phyloP scores from a whole-genome alignment of 2,888 invertebrate species.

The Cryptosula pallasiana region DNA sequence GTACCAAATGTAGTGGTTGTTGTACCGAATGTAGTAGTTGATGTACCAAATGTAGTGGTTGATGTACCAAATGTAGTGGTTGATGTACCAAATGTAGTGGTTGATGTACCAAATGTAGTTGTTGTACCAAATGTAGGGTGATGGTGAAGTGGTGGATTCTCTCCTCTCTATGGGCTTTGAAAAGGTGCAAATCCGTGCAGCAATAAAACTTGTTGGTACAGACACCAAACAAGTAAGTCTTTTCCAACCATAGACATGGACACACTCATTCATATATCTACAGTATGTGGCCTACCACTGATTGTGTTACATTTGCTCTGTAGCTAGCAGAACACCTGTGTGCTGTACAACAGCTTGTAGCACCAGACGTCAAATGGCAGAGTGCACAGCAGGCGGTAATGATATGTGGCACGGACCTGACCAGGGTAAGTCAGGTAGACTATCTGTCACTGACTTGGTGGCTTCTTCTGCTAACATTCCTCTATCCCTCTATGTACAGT shows the following conservation, averaged over 20 bases:
- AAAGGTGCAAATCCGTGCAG: not conserved
- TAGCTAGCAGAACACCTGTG: conserved; percentile 15
- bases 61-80: too few relatives aligned
- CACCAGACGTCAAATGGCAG: conserved; percentile 5
- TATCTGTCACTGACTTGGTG: too few relatives aligned
- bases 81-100: too few relatives aligned
- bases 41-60: too few relatives aligned
- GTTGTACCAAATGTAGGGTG: too few relatives aligned
- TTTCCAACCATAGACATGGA: not conserved
- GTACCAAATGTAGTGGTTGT: too few relatives aligned
- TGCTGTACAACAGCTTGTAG: not conserved
- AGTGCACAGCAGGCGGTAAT: conserved; percentile 7
- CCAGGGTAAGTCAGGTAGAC: not conserved
- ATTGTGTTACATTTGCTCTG: too few relatives aligned
- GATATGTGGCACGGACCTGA: not conserved
- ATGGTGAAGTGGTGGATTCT: not conserved
- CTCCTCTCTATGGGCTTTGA: conserved; percentile 19
- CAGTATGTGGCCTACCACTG: too few relatives aligned
- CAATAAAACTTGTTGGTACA: not conserved
- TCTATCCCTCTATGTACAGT: too few relatives aligned
- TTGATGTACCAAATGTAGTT: too few relatives aligned
- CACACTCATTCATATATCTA: not conserved
- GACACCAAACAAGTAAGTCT: conserved; percentile 7
- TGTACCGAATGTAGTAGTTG: too few relatives aligned
- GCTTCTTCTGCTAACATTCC: too few relatives aligned